These are phyloP conservation scores for Octopus sinensis DNA, from an alignment of 1,140 invertebrate species.

Conservation along the genomic window DNA sequence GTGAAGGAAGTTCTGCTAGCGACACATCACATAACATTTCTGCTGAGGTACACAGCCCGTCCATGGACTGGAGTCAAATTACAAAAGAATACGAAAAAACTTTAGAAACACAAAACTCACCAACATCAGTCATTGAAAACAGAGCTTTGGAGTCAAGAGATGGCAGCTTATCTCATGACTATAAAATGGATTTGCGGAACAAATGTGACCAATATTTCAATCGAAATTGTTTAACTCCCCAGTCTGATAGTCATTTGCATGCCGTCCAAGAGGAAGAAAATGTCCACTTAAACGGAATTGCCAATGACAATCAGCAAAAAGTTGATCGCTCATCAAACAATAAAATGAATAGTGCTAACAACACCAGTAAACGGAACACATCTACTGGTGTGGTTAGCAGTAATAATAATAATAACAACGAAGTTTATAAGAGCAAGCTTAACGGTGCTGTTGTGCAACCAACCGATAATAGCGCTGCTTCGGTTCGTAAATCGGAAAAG, in stretches of 20 bases:
- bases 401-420: background rate
- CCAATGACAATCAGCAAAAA: conserved; percentile 17
- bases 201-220: conserved; percentile 28
- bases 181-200: conserved; percentile 29
- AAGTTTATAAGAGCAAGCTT: background rate
- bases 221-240: background rate
- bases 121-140: background rate
- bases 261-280: conserved; percentile 12
- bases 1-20: conserved; percentile 16
- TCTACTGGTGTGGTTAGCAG: background rate
- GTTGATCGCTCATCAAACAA: background rate
- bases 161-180: conserved; percentile 25
- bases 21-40: conserved; percentile 25
- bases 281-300: conserved; percentile 17
- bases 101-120: background rate
- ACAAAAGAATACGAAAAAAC: background rate
- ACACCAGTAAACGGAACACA: background rate
- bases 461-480: background rate
- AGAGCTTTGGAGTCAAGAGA: background rate
- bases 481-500: background rate
- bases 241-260: background rate
- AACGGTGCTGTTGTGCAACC: background rate
- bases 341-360: conserved; percentile 12
- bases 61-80: background rate
- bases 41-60: conserved; percentile 26